Evolutionary conservation across 2,113 vertebrate species (phyloP).

Genomic region (Cavia porcellus): DNA sequence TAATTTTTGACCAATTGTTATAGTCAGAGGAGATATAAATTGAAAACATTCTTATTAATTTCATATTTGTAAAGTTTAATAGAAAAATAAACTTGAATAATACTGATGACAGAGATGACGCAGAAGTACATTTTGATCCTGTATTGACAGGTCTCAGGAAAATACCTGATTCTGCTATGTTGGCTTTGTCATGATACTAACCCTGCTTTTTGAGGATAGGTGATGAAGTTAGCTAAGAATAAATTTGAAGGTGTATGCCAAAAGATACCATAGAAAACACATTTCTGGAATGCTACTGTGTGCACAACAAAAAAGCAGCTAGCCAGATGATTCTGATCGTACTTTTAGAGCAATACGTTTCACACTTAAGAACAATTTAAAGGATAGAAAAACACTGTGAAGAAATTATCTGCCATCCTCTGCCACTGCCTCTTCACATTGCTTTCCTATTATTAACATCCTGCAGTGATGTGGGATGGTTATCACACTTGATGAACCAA

Average conservation of each 20-base stretch:
- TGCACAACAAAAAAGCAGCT: background rate
- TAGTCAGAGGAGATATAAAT: slow-evolving; percentile 19
- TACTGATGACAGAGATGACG: slow-evolving; percentile 27
- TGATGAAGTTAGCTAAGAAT: background rate
- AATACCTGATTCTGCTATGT: background rate
- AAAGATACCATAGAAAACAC: background rate
- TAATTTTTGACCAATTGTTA: slow-evolving; percentile 51
- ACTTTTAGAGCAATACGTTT: background rate
- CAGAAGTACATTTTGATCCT: slow-evolving; percentile 10
- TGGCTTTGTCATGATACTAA: background rate
- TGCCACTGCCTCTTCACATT: background rate
- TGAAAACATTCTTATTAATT: background rate
- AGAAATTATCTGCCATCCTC: background rate
- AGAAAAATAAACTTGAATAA: slow-evolving; percentile 48
- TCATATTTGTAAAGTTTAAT: slow-evolving; percentile 18
- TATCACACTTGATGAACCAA: background rate
- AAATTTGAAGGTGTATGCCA: background rate
- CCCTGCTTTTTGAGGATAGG: background rate
- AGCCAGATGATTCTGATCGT: background rate
- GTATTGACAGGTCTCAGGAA: background rate
- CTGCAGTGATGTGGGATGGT: background rate
- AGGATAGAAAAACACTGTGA: background rate
- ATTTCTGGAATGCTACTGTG: background rate
- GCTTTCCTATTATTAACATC: background rate
- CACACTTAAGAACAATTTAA: background rate